Evolutionary conservation across 2,113 vertebrate genomes (phyloP).

Genomic region (Erinaceus europaeus): DNA sequence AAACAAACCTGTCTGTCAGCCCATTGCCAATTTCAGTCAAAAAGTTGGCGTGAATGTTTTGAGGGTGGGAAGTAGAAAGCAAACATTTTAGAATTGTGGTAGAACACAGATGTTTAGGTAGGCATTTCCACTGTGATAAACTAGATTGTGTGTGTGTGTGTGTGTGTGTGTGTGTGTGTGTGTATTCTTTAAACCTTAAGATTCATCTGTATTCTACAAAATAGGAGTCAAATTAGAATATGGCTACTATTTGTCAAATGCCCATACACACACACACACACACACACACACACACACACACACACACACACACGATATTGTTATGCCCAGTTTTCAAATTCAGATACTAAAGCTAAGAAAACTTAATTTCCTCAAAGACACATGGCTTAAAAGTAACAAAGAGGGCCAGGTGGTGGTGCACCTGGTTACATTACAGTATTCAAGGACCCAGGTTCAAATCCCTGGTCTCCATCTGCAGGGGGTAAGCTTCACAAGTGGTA

Average conservation of each 20-base stretch:
- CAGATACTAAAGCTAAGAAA: not conserved
- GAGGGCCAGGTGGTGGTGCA: too few relatives aligned
- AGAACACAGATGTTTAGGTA: not conserved
- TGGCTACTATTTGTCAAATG: not conserved
- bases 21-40: conserved; percentile 29
- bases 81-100: not conserved
- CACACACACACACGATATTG: not conserved
- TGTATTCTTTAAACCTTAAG: not conserved
- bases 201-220: conserved; percentile 26
- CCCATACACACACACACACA: too few relatives aligned
- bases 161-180: not conserved
- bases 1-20: conserved; percentile 31
- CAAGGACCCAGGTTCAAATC: too few relatives aligned
- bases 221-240: not conserved
- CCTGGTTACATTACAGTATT: too few relatives aligned
- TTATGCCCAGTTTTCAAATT: not conserved
- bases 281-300: too few relatives aligned
- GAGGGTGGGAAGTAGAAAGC: not conserved
- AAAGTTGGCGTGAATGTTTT: conserved; percentile 17
- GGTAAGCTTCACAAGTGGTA: too few relatives aligned
- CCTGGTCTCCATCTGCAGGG: too few relatives aligned
- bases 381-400: not conserved
- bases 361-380: not conserved
- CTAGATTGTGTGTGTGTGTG: too few relatives aligned
- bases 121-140: not conserved